Percentiles rank a stretch among this genome's conserved stretches.
These are phyloP conservation scores for Ochropleura plecta DNA, from an alignment of 2,888 invertebrate species.

Conservation along the genomic window DNA sequence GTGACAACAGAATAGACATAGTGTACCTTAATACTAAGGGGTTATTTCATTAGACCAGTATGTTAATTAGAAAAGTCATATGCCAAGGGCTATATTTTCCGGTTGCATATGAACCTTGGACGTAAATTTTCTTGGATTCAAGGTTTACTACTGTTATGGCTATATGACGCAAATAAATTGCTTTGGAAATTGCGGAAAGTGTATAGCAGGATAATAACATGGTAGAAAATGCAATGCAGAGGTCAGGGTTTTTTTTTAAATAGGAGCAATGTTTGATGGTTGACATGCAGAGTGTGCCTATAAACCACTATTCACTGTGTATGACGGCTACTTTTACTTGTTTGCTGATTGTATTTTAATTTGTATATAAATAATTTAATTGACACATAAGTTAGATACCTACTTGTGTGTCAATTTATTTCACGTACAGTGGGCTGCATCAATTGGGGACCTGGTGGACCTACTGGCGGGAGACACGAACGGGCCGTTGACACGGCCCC, in stretches of 20 bases:
- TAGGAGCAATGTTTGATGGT: neutral
- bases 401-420: too few species aligned
- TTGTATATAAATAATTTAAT: too few species aligned
- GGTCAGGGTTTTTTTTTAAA: neutral
- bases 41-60: conserved; percentile 2
- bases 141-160: conserved; percentile 4
- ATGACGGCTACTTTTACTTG: too few species aligned
- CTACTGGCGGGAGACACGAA: too few species aligned
- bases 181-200: neutral
- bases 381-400: too few species aligned
- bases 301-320: too few species aligned
- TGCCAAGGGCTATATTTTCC: neutral
- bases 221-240: neutral
- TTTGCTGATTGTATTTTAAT: too few species aligned
- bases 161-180: conserved; percentile 7
- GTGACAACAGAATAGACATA: too few species aligned
- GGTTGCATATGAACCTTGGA: conserved; percentile 27
- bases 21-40: neutral
- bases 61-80: conserved; percentile 6
- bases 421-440: too few species aligned
- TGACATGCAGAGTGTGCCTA: too few species aligned
- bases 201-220: neutral
- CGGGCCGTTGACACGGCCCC: too few species aligned
- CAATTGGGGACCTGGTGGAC: too few species aligned
- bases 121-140: conserved; percentile 14